These are phyloP conservation scores for Eubasilissa splendida DNA, from an alignment of 2,888 invertebrate species.

Conservation along the genomic window DNA sequence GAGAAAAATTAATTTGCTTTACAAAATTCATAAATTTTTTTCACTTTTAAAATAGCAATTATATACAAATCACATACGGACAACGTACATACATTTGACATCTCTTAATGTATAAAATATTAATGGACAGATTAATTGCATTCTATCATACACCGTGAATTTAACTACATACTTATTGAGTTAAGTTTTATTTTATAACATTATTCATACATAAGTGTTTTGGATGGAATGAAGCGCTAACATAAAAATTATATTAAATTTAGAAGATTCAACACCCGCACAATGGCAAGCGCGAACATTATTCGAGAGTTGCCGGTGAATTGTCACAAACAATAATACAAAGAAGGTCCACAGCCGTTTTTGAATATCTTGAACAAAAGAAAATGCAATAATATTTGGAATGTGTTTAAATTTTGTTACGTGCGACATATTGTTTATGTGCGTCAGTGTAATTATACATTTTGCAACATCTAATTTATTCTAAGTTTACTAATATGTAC, in stretches of 20 bases:
- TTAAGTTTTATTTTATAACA: constrained; percentile 56
- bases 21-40: constrained; percentile 42
- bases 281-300: neutral
- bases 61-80: constrained; percentile 56
- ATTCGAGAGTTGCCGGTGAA: constrained; percentile 18
- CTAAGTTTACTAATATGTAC: constrained; percentile 25
- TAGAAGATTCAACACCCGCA: constrained; percentile 20
- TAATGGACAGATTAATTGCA: constrained; percentile 59
- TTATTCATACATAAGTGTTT: constrained; percentile 53
- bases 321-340: neutral
- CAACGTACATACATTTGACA: constrained; percentile 54
- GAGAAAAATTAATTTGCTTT: constrained; percentile 14
- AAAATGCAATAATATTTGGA: constrained; percentile 37
- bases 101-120: constrained; percentile 53
- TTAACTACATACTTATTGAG: constrained; percentile 53
- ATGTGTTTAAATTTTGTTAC: constrained; percentile 37
- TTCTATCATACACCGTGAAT: constrained; percentile 58
- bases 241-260: constrained; percentile 48
- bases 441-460: constrained; percentile 17
- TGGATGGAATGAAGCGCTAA: constrained; percentile 59
- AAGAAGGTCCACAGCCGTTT: constrained; percentile 57
- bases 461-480: constrained; percentile 30
- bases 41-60: constrained; percentile 48
- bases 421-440: constrained; percentile 32
- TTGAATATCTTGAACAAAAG: constrained; percentile 21